Evolutionary conservation across 2,797 vertebrate genomes (phyloP).

Genomic region (Poliocrania exsul): DNA sequence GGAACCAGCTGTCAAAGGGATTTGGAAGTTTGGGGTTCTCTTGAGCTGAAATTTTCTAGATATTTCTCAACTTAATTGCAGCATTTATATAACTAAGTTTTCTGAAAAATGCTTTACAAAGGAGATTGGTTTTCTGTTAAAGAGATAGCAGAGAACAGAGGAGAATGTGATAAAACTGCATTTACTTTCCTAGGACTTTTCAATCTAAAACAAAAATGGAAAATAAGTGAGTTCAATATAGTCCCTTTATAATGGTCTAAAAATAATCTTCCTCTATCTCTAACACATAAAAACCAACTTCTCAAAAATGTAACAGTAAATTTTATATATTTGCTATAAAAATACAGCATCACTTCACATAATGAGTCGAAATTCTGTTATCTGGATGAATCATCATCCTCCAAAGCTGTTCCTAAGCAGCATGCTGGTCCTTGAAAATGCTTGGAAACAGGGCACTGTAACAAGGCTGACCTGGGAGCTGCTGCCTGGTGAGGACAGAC

Average conservation of each 20-base stretch:
- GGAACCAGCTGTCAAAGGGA: not conserved
- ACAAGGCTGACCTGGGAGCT: not conserved
- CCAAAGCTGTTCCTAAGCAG: not conserved
- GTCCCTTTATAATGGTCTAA: not conserved
- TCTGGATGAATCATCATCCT: not conserved
- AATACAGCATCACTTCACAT: not conserved
- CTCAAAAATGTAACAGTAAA: not conserved
- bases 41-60: not conserved
- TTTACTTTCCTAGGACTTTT: not conserved
- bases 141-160: not conserved
- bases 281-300: not conserved
- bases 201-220: not conserved
- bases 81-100: not conserved
- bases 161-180: not conserved
- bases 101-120: not conserved
- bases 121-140: not conserved
- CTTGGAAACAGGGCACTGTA: not conserved
- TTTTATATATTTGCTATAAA: not conserved
- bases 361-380: not conserved
- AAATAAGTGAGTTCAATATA: not conserved
- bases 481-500: not conserved
- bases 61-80: not conserved
- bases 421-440: not conserved
- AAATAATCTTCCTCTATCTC: not conserved
- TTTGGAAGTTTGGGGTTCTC: not conserved